Base-by-base conservation (phyloP, 2,888 invertebrate genomes). In the Drosophila kambysellisi region DNA sequence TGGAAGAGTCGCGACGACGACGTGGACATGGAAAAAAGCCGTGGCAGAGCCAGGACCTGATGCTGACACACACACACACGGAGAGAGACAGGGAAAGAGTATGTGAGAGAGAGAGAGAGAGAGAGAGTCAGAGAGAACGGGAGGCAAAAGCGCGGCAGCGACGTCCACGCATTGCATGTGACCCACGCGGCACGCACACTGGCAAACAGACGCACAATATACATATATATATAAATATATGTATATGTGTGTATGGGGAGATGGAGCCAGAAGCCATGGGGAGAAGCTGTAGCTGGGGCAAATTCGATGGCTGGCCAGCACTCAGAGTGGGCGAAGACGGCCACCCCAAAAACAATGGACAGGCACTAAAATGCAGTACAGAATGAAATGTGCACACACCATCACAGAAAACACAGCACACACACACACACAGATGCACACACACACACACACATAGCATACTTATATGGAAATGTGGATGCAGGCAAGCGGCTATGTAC, bases 361-460 rank as follows among this genome's bases (percentile, higher is more conserved):
- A 80, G 70, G 81, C 81, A 83, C 83, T 76, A 80, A 80, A 80
- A 81, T 80, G 82, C 80, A 80, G 78, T 68, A n/a, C 74, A 71
- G 63, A 78, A 80, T 71, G 79, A 80, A 81, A 80, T 78, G 78
- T 78, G 79, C 67, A 62, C 81, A 73, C 37, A 30, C 43, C 41
- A 48, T 48, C 71, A 65, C 46, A 56, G 57, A 60, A 60, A 43
- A 52, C 75, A 62, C 53, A 68, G 17, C 50, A n/a, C 15, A 53
- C 51, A 52, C 52, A 29, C 20, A 53, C 70, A 58, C n/a, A 29
- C 17, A 17, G 54, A 17, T 29, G 39, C 39, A 39, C 33, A 25
- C 41, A 35, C 30, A 46, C 29, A 32, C 12, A 46, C 32, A 37
- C 20, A n/a, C 25, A 33, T 15, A 30, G 15, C 32, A 52, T 39